Evolutionary conservation across 2,888 invertebrate species (phyloP).

Genomic region (Aphidoletes aphidimyza): DNA sequence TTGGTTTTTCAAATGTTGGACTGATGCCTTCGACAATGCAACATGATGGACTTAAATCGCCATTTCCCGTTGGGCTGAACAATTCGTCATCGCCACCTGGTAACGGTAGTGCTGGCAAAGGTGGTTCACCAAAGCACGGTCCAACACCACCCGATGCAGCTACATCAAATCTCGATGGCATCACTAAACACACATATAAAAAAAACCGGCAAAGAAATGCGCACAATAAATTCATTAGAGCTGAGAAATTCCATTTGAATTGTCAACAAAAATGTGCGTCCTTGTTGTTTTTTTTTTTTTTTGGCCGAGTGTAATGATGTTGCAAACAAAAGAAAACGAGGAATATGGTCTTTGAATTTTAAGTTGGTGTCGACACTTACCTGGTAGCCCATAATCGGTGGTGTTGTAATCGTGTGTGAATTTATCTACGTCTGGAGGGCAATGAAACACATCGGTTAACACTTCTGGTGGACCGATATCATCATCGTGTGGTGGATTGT

Average conservation of each 20-base stretch:
- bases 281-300: background rate
- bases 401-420: conserved; percentile 71
- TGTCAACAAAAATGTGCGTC: no score
- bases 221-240: no score
- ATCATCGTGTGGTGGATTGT: conserved; percentile 73
- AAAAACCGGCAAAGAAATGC: no score
- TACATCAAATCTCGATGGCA: conserved; percentile 72
- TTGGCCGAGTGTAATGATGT: background rate
- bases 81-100: conserved; percentile 86
- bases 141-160: conserved; percentile 74
- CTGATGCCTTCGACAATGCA: conserved; percentile 71
- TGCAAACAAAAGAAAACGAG: background rate
- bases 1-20: conserved; percentile 84
- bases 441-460: conserved; percentile 82
- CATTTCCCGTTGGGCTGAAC: conserved; percentile 76
- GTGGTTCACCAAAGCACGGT: conserved; percentile 74
- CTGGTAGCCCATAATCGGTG: conserved; percentile 79
- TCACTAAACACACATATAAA: background rate
- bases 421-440: conserved; percentile 75
- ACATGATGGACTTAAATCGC: conserved; percentile 69
- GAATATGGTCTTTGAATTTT: no score
- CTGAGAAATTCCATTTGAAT: no score
- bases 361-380: conserved; percentile 67
- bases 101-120: conserved; percentile 75
- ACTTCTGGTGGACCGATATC: conserved; percentile 72